These are phyloP conservation scores for human DNA, from an alignment of 2,113 vertebrate species.

Conservation along the genomic window DNA sequence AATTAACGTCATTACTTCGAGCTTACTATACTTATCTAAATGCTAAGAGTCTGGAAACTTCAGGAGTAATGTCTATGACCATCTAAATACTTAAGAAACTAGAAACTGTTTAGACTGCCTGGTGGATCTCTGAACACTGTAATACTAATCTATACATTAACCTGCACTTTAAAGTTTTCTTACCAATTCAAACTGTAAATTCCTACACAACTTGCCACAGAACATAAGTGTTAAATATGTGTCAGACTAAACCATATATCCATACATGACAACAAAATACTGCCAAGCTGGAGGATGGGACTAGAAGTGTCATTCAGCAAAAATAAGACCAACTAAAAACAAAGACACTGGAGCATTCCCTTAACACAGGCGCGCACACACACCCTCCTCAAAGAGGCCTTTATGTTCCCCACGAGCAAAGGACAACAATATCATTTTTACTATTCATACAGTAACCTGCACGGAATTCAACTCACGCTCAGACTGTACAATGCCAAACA, in stretches of 20 bases:
- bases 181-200: neutral
- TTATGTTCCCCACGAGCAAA: neutral
- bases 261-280: conserved; percentile 12
- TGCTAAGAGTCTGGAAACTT: conserved; percentile 12
- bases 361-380: neutral
- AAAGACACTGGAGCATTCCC: conserved; percentile 31
- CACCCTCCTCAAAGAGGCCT: conserved; percentile 19
- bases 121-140: neutral
- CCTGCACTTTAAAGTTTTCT: conserved; percentile 28
- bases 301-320: neutral
- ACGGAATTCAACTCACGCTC: conserved; percentile 46
- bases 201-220: neutral
- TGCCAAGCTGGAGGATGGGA: neutral
- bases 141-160: neutral
- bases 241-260: neutral
- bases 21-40: neutral
- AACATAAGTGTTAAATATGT: neutral
- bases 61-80: neutral
- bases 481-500: conserved; percentile 13
- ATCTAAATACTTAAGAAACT: neutral
- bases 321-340: conserved; percentile 34
- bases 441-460: conserved; percentile 52
- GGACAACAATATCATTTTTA: conserved; percentile 29
- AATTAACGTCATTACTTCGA: conserved; percentile 2
- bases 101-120: neutral